Base-by-base conservation (phyloP, 1,140 invertebrate species). In the Zaprionus davidi region DNA sequence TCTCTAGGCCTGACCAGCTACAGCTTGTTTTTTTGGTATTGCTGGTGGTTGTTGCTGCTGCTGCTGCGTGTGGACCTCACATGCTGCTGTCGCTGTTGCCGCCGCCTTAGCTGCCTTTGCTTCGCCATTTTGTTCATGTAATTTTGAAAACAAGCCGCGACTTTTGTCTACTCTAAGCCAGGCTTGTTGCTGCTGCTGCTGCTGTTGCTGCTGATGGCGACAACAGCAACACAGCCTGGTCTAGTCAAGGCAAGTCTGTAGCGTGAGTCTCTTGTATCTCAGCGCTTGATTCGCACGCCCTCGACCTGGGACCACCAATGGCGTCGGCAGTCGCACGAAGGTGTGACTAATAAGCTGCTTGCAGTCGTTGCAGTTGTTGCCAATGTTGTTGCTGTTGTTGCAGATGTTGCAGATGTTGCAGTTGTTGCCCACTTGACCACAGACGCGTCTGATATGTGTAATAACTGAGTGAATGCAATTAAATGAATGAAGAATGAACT, bases 41-140 rank as follows among this genome's bases (percentile, higher is more conserved):
- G 28, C 9, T 17, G 64, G 49, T n/a, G 5, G 38, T 7, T n/a
- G 38, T 2, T 41, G 38, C 15, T 41, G 38, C 38, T 64, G 62
- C 15, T 69, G 60, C 65, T 86, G 82, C 71, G 79, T 82, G 73
- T 71, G 67, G 84, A 88, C 84, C 84, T 68, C 84, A 87, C 83
- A 87, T 73, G 83, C 77, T 69, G 82, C 41, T 34, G 59, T 41
- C 71, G 70, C 59, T 64, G 63, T 38, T n/a, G 64, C 12, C 17
- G 58, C 41, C 38, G 12, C 13, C 13, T 5, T 6, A 36, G 72
- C 36, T 26, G 55, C 34, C 22, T 44, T 26, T 38, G 67, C 58
- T 31, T 55, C 72, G 81, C 83, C 84, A 87, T 88, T 87, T 88
- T 87, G 83, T 78, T 80, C 46, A 67, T 87, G 83, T 86, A 77